Conservation (phyloP, 2,888 invertebrate genomes). For the Odontocolon sp. region DNA sequence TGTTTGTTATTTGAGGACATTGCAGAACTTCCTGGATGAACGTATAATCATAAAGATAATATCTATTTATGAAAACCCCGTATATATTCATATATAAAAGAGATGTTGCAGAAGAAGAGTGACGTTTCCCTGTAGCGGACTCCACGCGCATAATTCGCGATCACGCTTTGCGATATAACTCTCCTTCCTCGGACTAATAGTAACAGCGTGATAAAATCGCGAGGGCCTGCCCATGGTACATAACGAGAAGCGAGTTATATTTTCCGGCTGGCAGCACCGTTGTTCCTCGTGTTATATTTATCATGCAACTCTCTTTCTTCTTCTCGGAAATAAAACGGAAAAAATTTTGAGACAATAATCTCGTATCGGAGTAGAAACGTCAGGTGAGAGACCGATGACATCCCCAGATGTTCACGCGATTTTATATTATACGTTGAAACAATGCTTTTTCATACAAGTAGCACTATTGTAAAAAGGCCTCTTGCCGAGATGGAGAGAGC, state of each 20-base stretch:
- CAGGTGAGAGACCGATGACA: conserved; percentile 49
- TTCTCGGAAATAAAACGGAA: conserved; percentile 29
- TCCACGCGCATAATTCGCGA: conserved; percentile 26
- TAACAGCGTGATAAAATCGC: conserved; percentile 31
- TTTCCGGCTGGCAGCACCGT: conserved; percentile 42
- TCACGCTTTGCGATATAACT: conserved; percentile 30
- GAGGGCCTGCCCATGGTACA: background rate
- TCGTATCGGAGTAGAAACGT: conserved; percentile 4
- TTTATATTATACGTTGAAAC: conserved; percentile 41
- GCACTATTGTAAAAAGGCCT: conserved; percentile 18
- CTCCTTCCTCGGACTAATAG: conserved; percentile 37
- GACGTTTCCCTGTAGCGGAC: conserved; percentile 40
- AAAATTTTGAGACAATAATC: conserved; percentile 43
- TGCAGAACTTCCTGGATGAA: conserved; percentile 7
- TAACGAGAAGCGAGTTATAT: conserved; percentile 38
- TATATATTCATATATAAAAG: conserved; percentile 20
- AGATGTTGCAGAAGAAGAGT: conserved; percentile 5
- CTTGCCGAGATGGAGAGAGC: conserved; percentile 34
- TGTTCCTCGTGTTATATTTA: conserved; percentile 37
- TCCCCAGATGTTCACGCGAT: conserved; percentile 56
- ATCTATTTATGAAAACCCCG: too few species aligned
- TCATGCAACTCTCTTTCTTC: background rate
- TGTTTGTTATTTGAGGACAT: too few species aligned
- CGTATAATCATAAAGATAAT: conserved; percentile 41
- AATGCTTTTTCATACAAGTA: conserved; percentile 24